Percentiles rank a stretch among this genome's conserved stretches.
Conservation (phyloP, 1,140 invertebrate genomes). For the Myzus persicae region DNA sequence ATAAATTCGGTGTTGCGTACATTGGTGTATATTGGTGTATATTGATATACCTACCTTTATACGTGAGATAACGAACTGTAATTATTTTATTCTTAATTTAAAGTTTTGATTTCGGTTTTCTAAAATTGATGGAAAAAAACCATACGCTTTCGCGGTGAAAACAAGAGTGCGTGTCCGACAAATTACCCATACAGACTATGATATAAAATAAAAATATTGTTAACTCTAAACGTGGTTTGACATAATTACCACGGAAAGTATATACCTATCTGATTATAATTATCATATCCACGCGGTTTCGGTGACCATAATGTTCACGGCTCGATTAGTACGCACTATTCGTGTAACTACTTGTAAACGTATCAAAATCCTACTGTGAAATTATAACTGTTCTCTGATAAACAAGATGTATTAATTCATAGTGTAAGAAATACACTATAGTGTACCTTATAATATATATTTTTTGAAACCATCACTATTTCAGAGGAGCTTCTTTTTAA, state of each 20-base stretch:
- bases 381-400: neutral
- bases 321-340: constrained; percentile 5
- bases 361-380: neutral
- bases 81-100: neutral
- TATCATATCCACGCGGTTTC: neutral
- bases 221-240: neutral
- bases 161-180: constrained; percentile 39
- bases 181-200: neutral
- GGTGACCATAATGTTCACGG: neutral
- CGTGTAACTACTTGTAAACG: neutral
- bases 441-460: neutral
- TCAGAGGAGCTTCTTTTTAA: neutral
- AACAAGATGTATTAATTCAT: neutral
- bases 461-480: neutral
- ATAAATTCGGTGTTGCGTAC: neutral
- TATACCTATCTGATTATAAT: neutral
- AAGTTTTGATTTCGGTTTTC: constrained; percentile 38
- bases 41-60: neutral
- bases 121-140: constrained; percentile 30
- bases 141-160: constrained; percentile 25
- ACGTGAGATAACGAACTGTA: neutral
- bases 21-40: neutral
- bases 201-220: neutral
- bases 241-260: neutral
- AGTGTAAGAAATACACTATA: neutral